Percentiles rank a stretch among this genome's conserved stretches.
Conservation (phyloP, 92 coral and sea anemone genomes). For the Desmophyllum pertusum region DNA sequence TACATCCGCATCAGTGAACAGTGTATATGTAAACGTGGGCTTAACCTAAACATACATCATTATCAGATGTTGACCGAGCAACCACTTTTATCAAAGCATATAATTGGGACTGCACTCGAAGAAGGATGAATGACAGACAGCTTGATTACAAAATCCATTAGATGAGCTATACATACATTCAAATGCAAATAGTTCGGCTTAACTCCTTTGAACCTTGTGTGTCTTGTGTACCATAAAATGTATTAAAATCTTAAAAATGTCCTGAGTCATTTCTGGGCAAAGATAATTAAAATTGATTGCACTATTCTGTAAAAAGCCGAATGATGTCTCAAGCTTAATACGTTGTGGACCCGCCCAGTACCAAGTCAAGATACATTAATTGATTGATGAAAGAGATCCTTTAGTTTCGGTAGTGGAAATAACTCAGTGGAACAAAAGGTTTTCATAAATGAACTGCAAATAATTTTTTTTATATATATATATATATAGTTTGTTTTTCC, state of each 20-base stretch:
- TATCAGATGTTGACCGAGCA: background rate
- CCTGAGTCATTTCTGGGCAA: no score
- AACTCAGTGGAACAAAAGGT: background rate
- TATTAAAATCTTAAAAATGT: no score
- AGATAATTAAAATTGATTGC: no score
- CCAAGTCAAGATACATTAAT: no score
- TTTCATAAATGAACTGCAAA: background rate
- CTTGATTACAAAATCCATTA: background rate
- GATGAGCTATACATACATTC: background rate
- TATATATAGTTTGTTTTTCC: background rate
- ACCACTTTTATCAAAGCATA: background rate
- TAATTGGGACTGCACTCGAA: background rate
- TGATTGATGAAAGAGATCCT: background rate
- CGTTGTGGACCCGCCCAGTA: background rate
- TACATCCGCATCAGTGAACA: no score
- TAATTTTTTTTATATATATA: no score
- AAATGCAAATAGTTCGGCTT: constrained; percentile 18
- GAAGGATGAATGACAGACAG: background rate
- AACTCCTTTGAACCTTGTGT: background rate
- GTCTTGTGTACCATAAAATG: background rate
- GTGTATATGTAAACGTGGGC: background rate
- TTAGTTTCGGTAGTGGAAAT: background rate
- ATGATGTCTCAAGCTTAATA: background rate
- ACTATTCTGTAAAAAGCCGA: no score
- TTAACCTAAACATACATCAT: background rate